Percentiles rank a stretch among this genome's conserved stretches.
phyloP scores from a whole-genome alignment of 2,113 vertebrate genomes.

The Gasterosteus aculeatus region DNA sequence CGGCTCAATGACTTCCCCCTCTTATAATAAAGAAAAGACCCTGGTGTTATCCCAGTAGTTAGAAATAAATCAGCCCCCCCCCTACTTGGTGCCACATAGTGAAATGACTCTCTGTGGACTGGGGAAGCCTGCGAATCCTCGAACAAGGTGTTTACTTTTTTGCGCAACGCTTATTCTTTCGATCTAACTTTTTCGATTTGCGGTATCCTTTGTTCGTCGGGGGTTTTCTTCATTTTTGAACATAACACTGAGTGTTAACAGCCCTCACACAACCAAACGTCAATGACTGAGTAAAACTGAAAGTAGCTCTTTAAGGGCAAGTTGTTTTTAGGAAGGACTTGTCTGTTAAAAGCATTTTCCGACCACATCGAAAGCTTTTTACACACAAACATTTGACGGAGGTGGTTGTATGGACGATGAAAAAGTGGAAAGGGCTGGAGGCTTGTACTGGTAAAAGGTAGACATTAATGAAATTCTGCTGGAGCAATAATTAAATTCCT shows the following conservation, averaged over 20 bases:
- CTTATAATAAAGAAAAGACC: too few species aligned
- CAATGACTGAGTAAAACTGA: background rate
- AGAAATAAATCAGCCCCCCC: too few species aligned
- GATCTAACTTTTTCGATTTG: too few species aligned
- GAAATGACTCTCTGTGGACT: too few species aligned
- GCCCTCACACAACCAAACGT: background rate
- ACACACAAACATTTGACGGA: background rate
- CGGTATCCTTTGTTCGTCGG: too few species aligned
- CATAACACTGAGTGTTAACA: background rate
- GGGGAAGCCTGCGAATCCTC: too few species aligned
- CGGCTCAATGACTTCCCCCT: too few species aligned
- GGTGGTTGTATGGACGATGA: background rate
- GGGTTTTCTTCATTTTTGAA: too few species aligned
- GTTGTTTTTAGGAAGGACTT: background rate
- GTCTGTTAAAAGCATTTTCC: background rate
- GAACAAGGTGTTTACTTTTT: too few species aligned
- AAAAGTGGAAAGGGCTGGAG: background rate
- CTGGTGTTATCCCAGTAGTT: too few species aligned
- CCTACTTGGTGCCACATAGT: too few species aligned
- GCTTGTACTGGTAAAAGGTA: background rate
- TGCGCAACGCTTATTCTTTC: too few species aligned
- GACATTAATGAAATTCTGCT: conserved; percentile 3
- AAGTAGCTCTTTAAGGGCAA: background rate
- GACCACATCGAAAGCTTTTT: background rate
- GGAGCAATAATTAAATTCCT: conserved; percentile 8